Conservation (phyloP, 2,113 vertebrate genomes). For the Podocnemis expansa region DNA sequence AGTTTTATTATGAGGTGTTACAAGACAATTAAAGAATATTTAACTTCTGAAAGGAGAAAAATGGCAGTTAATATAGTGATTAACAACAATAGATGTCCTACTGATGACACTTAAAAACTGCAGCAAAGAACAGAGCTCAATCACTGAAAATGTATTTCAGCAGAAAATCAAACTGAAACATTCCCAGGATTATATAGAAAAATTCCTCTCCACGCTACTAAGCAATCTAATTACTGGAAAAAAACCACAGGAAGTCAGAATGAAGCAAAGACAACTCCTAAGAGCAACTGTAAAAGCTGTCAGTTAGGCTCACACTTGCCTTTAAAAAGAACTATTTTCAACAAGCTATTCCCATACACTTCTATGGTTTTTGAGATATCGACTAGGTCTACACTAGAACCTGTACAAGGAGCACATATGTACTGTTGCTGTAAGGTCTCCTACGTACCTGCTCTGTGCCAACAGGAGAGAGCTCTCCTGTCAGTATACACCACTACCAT, state of each 20-base stretch:
- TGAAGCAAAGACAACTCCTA: background rate
- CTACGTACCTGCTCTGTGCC: too few relatives aligned
- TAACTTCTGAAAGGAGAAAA: background rate
- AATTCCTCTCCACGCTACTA: background rate
- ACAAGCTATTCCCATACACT: fast-evolving
- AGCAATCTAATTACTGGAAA: background rate
- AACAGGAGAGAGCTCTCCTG: too few relatives aligned
- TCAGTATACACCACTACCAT: too few relatives aligned
- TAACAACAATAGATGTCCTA: background rate
- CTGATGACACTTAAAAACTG: background rate
- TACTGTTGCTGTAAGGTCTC: too few relatives aligned
- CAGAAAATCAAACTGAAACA: background rate
- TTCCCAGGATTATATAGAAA: background rate
- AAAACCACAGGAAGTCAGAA: background rate
- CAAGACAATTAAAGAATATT: background rate
- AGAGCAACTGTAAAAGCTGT: background rate
- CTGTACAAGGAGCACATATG: too few relatives aligned
- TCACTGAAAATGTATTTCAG: background rate
- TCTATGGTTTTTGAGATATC: background rate
- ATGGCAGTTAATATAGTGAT: background rate
- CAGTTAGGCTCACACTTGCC: background rate
- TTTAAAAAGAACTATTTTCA: background rate
- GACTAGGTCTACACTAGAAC: too few relatives aligned
- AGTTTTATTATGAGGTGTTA: background rate
- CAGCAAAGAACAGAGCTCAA: background rate